These are phyloP conservation scores for Aldrovandia affinis DNA, from an alignment of 2,797 vertebrate species.

Conservation along the genomic window DNA sequence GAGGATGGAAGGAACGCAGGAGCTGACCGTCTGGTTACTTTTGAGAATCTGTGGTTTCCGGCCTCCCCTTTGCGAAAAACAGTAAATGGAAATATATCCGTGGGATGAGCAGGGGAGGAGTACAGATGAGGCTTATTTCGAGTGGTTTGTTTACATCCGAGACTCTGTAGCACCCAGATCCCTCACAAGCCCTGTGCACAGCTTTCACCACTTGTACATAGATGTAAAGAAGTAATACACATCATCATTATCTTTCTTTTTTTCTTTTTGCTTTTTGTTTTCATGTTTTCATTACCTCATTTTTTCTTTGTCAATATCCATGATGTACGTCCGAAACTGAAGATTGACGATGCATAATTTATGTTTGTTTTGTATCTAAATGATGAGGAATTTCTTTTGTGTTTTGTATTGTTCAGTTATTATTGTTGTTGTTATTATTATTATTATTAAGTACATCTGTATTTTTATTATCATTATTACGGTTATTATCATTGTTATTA, in stretches of 20 bases:
- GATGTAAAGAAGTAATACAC: constrained; percentile 48
- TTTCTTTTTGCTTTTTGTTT: constrained; percentile 56
- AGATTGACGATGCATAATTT: constrained; percentile 80
- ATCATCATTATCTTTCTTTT: constrained; percentile 41
- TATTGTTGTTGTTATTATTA: constrained; percentile 70
- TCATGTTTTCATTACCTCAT: constrained; percentile 82
- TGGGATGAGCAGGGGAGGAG: background rate
- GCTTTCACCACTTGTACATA: constrained; percentile 63
- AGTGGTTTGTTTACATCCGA: background rate
- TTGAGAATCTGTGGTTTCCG: background rate
- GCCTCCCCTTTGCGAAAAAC: background rate
- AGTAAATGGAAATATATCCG: background rate
- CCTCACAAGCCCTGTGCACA: background rate
- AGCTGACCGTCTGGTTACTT: background rate
- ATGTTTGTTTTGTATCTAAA: constrained; percentile 82
- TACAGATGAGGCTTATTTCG: background rate
- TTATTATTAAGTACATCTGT: constrained; percentile 73
- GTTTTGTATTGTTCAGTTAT: constrained; percentile 69
- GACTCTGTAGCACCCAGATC: background rate
- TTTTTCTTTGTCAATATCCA: constrained; percentile 64
- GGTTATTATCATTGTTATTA: constrained; percentile 70
- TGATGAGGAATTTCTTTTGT: constrained; percentile 55
- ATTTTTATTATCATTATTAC: constrained; percentile 75
- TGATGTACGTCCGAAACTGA: constrained; percentile 66
- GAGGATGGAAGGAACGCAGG: background rate